Conservation (phyloP, 2,797 vertebrate species). For the Trematomus bernacchii region DNA sequence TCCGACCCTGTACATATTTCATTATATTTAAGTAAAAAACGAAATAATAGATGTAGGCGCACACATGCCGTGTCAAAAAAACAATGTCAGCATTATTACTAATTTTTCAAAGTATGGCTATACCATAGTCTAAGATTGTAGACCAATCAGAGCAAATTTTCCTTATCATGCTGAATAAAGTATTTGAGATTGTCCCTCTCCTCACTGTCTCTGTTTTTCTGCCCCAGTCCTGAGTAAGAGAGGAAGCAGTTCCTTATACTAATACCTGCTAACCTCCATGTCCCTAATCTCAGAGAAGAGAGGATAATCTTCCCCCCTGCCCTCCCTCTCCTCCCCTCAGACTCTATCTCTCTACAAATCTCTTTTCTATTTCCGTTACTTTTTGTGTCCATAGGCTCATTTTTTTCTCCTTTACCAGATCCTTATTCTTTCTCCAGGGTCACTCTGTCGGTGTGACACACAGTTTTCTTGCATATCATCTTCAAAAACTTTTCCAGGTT, state of each 20-base stretch:
- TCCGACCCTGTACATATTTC: too few species aligned
- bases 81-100: too few species aligned
- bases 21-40: too few species aligned
- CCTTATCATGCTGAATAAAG: too few species aligned
- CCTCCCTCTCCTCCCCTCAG: constrained; percentile 40
- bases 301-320: constrained; percentile 74
- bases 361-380: constrained; percentile 23
- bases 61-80: too few species aligned
- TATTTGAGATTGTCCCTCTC: not conserved
- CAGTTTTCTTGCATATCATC: constrained; percentile 16
- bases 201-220: constrained; percentile 22
- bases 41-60: too few species aligned
- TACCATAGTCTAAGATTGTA: too few species aligned
- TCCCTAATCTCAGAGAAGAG: constrained; percentile 80
- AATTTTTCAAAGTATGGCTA: too few species aligned
- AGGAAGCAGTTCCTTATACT: constrained; percentile 56
- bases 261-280: constrained; percentile 78
- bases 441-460: constrained; percentile 12
- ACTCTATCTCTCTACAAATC: constrained; percentile 7
- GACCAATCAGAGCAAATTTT: too few species aligned
- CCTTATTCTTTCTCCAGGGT: constrained; percentile 21
- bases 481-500: not conserved
- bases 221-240: constrained; percentile 27
- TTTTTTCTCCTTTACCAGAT: constrained; percentile 7
- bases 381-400: constrained; percentile 16